Evolutionary conservation across 2,888 invertebrate species (phyloP).

Genomic region (Athalia rosae): DNA sequence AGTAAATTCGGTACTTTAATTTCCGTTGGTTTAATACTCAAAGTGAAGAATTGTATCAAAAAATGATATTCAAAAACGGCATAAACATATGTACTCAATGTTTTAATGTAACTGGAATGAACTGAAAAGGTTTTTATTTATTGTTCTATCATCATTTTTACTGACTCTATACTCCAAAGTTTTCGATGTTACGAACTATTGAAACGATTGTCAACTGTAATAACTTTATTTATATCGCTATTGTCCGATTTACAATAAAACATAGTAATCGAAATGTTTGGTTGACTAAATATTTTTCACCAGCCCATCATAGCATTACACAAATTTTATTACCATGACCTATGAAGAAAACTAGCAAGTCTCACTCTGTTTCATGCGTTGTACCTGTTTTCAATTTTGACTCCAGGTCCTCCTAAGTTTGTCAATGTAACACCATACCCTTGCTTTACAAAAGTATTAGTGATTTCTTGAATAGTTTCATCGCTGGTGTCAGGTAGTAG

Average conservation of each 20-base stretch:
- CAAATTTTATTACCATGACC: neutral
- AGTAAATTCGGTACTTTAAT: neutral
- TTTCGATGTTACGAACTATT: neutral
- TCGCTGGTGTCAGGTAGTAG: constrained; percentile 73
- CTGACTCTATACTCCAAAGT: neutral
- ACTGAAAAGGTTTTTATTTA: neutral
- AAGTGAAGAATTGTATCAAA: neutral
- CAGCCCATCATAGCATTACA: neutral
- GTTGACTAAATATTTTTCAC: neutral
- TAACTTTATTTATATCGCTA: constrained; percentile 7
- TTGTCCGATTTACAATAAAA: constrained; percentile 28
- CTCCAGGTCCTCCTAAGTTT: constrained; percentile 78
- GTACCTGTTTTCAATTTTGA: constrained; percentile 71
- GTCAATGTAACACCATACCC: constrained; percentile 78
- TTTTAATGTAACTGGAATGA: constrained; percentile 34
- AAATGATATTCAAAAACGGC: constrained; percentile 25
- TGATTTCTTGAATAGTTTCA: constrained; percentile 59
- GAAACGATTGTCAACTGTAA: constrained; percentile 14
- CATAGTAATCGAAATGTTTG: constrained; percentile 10
- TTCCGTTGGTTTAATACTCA: too few relatives aligned
- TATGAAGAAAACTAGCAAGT: constrained; percentile 62
- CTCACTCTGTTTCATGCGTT: too few relatives aligned
- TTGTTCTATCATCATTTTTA: constrained; percentile 1
- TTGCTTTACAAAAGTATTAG: constrained; percentile 72
- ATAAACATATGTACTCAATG: constrained; percentile 9